A percentile compares a stretch with the other conserved stretches of the same genome.
phyloP scores from a whole-genome alignment of 2,888 invertebrate species.

The Nemotelus pantherinus region DNA sequence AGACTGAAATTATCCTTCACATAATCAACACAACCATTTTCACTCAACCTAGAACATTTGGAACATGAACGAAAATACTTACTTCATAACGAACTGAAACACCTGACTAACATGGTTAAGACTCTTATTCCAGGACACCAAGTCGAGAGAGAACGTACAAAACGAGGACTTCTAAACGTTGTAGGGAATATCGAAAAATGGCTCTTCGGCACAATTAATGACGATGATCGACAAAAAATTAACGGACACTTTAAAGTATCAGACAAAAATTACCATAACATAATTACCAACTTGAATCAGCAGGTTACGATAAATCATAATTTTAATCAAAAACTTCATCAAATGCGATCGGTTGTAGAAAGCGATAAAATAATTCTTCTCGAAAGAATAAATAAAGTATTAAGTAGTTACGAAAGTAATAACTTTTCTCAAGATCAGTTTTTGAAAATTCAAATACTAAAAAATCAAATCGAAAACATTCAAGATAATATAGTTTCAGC shows the following conservation, averaged over 20 bases:
- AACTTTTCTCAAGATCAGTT: neutral
- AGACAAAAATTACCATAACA: neutral
- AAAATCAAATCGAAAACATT: slow-evolving; percentile 32
- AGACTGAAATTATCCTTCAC: slow-evolving; percentile 34
- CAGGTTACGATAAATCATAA: neutral
- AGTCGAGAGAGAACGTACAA: neutral
- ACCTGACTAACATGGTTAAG: neutral
- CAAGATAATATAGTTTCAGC: slow-evolving; percentile 37
- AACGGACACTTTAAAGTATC: neutral
- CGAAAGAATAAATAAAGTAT: neutral
- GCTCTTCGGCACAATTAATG: neutral
- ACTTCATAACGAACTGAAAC: neutral
- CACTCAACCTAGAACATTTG: too few species aligned
- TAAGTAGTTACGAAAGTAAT: neutral
- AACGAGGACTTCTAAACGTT: neutral
- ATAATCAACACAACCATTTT: slow-evolving; percentile 16
- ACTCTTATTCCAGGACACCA: neutral
- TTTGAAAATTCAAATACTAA: slow-evolving; percentile 34
- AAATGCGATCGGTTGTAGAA: neutral
- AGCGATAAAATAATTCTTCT: neutral
- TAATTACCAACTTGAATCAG: neutral
- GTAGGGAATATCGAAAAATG: neutral
- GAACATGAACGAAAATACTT: neutral
- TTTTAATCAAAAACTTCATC: neutral
- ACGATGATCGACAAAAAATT: neutral